Conservation (phyloP, 1,140 invertebrate species). For the Drosophila paulistorum region DNA sequence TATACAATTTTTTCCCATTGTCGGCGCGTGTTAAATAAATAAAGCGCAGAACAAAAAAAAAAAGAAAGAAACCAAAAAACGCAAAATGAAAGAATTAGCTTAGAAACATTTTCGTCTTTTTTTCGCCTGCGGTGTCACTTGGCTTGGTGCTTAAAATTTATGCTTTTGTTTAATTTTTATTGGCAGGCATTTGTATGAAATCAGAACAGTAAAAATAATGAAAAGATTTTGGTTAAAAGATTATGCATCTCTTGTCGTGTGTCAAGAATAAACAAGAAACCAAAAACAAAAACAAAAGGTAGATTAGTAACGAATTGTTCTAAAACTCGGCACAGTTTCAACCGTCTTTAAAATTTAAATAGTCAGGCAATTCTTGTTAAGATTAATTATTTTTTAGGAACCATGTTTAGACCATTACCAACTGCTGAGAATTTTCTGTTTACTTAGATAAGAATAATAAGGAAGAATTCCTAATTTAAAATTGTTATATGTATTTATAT, state of each 20-base stretch:
- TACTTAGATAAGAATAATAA: too few relatives aligned
- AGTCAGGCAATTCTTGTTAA: not conserved
- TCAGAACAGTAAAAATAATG: constrained; percentile 16
- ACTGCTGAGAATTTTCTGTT: too few relatives aligned
- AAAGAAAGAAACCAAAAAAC: constrained; percentile 27
- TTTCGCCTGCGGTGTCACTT: constrained; percentile 2
- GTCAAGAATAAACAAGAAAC: constrained; percentile 2
- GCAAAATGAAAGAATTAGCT: constrained; percentile 45
- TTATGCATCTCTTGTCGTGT: constrained; percentile 3
- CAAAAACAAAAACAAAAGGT: not conserved
- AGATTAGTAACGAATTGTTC: not conserved
- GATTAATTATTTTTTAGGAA: too few relatives aligned
- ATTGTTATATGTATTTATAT: too few relatives aligned
- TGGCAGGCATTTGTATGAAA: constrained; percentile 39
- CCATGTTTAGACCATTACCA: too few relatives aligned
- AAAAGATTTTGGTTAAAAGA: constrained; percentile 43
- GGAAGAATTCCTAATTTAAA: too few relatives aligned
- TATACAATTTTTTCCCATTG: constrained; percentile 50
- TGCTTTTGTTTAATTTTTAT: constrained; percentile 69
- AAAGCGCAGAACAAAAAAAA: constrained; percentile 10
- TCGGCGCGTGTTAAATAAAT: constrained; percentile 63
- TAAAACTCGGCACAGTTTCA: not conserved
- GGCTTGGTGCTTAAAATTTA: constrained; percentile 31
- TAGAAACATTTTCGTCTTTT: constrained; percentile 40
- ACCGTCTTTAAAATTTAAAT: too few relatives aligned